These are phyloP conservation scores for Enteromius fasciolatus DNA, from an alignment of 2,797 vertebrate genomes.

Conservation along the genomic window DNA sequence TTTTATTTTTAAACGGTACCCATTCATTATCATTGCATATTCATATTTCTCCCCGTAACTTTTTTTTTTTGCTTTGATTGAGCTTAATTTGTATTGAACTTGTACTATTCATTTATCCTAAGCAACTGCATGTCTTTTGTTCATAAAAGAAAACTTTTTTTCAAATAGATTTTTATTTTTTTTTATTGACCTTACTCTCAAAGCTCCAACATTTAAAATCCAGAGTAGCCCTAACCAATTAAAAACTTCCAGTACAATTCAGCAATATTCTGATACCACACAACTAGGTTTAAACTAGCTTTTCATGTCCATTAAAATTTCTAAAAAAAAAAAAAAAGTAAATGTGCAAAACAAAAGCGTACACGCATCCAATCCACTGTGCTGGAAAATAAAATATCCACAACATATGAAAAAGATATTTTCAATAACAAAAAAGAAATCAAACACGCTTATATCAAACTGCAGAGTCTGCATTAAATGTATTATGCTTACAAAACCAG, in stretches of 20 bases:
- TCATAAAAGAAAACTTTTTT: neutral
- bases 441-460: conserved; percentile 21
- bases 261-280: conserved; percentile 21
- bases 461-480: conserved; percentile 16
- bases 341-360: conserved; percentile 46
- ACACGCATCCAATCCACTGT: conserved; percentile 21
- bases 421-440: conserved; percentile 16
- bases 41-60: neutral
- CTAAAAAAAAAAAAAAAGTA: neutral
- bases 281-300: conserved; percentile 3
- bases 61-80: neutral
- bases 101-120: neutral
- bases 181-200: conserved; percentile 8
- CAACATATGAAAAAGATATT: conserved; percentile 28
- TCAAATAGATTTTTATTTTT: conserved; percentile 32
- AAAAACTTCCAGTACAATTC: conserved; percentile 39
- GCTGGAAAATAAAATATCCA: conserved; percentile 16
- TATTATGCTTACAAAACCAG: conserved; percentile 31
- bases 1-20: neutral
- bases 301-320: conserved; percentile 5
- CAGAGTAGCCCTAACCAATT: conserved; percentile 11
- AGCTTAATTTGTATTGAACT: neutral
- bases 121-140: neutral
- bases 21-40: neutral
- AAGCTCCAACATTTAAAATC: conserved; percentile 1